Base-by-base conservation (phyloP, 2,113 vertebrate genomes). In the Apteryx owenii region DNA sequence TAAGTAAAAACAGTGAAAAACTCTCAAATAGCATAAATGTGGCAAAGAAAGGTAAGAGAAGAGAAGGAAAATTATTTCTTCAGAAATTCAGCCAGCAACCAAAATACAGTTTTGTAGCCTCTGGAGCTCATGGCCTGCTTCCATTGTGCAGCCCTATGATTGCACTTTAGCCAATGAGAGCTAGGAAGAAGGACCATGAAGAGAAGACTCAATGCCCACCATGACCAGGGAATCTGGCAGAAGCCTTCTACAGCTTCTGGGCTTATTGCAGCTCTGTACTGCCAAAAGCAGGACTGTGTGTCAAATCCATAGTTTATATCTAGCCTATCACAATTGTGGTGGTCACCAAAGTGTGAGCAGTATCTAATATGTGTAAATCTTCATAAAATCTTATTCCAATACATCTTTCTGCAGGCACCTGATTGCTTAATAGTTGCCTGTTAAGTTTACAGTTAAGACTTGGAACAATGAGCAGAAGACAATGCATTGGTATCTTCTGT, bases 381-480 rank as follows among this genome's bases (percentile, higher is more conserved):
- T 76, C 81, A 72, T 36, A 83, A 86, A 69, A 71, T 53, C 81
- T 95, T 64, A 68, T 7, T 83, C 77, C 46, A n/a, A 31, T 48
- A 29, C 42, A 38, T 91, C 77, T 80, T 65, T 83, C 77, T 89
- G 28, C 58, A 83, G 91, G 81, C 72, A 72, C 68, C 46, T 78
- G 71, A 29, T 62, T 91, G 76, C 68, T 72, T 38, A 83, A 65
- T 23, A 78, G 58, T 44, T 50, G 72, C 76, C 33, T 48, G 18
- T 48, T 48, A 48, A 19, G 46, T 90, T 95, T 65, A 85, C 80
- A 97, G 64, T 75, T 50, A 91, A 89, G 50, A 86, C 88, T 65
- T 19, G 38, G 62, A 89, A 28, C n/a, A 60, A 69, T 36, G 76
- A 64, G 53, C 46, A 90, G 76, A 85, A 85, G 44, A 86, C 53